phyloP scores from a whole-genome alignment of 2,888 invertebrate genomes.

The Chalcosyrphus nemorum region DNA sequence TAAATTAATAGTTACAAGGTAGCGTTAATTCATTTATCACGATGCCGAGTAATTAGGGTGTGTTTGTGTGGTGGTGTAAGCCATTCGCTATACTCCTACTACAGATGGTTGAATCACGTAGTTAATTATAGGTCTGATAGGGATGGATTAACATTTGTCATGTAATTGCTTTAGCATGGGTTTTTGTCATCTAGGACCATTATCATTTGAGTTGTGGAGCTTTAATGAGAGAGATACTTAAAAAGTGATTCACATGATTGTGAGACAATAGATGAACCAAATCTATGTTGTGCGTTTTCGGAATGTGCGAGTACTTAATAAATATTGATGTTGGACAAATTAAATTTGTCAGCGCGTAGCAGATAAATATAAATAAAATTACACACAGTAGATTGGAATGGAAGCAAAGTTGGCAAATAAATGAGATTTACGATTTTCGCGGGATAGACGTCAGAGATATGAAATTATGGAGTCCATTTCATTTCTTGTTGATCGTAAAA shows the following conservation, averaged over 20 bases:
- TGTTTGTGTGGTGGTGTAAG: too few species aligned
- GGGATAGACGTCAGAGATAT: not conserved
- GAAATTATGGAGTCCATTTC: not conserved
- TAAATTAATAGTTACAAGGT: conserved; percentile 45
- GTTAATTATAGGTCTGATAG: conserved; percentile 34
- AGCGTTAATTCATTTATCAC: conserved; percentile 49
- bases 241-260: conserved; percentile 1
- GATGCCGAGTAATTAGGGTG: conserved; percentile 43
- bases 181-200: not conserved
- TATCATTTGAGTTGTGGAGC: not conserved
- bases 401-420: not conserved
- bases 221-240: not conserved
- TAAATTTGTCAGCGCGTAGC: not conserved
- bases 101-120: conserved; percentile 21
- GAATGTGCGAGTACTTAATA: not conserved
- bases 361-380: not conserved
- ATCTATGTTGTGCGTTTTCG: not conserved
- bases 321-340: not conserved
- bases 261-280: not conserved
- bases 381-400: not conserved
- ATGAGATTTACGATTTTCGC: not conserved
- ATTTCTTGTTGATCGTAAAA: not conserved
- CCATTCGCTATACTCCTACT: not conserved
- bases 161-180: conserved; percentile 17
- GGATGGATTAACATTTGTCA: conserved; percentile 26